These are phyloP conservation scores for Luidia sarsii DNA, from an alignment of 53 echinoderm and acorn worm species.

Conservation along the genomic window DNA sequence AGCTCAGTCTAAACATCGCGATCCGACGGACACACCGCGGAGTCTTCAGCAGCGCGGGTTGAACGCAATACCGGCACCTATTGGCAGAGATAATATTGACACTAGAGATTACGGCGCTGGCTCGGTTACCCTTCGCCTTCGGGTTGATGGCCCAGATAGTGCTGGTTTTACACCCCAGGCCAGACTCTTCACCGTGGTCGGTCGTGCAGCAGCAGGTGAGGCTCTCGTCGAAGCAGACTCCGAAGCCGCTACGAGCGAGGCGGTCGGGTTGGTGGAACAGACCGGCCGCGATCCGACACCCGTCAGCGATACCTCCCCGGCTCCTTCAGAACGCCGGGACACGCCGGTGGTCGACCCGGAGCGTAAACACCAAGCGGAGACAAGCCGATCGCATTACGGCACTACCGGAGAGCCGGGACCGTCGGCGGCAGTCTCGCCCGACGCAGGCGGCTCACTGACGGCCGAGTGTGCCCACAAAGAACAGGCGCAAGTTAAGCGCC, in stretches of 20 bases:
- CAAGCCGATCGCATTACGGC: slow-evolving; percentile 29
- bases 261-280: neutral
- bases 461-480: neutral
- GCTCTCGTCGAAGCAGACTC: too few species aligned
- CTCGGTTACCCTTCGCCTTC: neutral
- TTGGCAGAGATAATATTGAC: slow-evolving; percentile 46
- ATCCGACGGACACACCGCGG: slow-evolving; percentile 7
- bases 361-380: neutral
- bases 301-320: neutral
- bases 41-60: too few species aligned
- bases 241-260: neutral
- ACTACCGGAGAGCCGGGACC: slow-evolving; percentile 8
- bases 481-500: neutral
- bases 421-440: slow-evolving; percentile 31
- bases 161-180: neutral
- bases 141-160: neutral
- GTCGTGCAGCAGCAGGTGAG: slow-evolving; percentile 13
- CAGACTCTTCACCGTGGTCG: slow-evolving; percentile 22
- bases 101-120: neutral
- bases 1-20: slow-evolving; percentile 30
- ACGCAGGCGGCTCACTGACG: slow-evolving; percentile 6
- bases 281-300: slow-evolving; percentile 5
- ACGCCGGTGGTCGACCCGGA: neutral
- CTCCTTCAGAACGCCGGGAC: slow-evolving; percentile 8
- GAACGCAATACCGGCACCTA: too few species aligned